These are phyloP conservation scores for Platyrinchus mystaceus DNA, from an alignment of 2,797 vertebrate species.

Conservation along the genomic window DNA sequence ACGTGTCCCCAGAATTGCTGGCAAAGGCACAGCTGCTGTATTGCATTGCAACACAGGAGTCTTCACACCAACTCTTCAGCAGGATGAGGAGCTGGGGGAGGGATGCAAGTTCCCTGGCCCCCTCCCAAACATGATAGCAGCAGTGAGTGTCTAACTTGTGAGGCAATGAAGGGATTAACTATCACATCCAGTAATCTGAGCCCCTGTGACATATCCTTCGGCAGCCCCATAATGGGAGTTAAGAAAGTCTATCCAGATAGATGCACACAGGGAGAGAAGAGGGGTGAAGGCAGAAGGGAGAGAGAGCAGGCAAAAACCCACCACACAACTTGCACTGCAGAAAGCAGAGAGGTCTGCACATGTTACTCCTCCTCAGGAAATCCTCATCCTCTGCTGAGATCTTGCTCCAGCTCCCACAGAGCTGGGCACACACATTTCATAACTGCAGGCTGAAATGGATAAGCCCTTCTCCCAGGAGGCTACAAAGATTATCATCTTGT, in stretches of 20 bases:
- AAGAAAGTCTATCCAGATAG: not conserved
- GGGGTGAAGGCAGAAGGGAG: not conserved
- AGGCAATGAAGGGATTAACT: not conserved
- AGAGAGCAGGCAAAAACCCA: not conserved
- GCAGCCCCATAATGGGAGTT: not conserved
- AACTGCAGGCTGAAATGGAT: not conserved
- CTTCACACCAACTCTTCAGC: not conserved
- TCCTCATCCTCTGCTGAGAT: not conserved
- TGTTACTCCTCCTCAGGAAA: not conserved
- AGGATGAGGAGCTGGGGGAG: not conserved
- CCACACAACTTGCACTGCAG: not conserved
- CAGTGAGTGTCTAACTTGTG: not conserved
- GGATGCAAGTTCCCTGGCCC: not conserved
- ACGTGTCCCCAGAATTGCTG: not conserved
- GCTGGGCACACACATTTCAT: not conserved
- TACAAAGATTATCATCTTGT: not conserved
- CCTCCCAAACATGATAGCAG: not conserved
- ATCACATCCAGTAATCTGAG: not conserved
- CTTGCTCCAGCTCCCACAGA: not conserved
- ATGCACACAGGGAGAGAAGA: not conserved
- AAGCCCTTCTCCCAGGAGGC: not conserved
- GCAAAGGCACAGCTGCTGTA: not conserved
- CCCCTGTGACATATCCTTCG: not conserved
- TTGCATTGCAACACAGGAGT: accelerated
- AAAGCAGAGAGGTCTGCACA: not conserved